These are phyloP conservation scores for Porites cylindrica DNA, from an alignment of 92 coral and sea anemone species.

Conservation along the genomic window DNA sequence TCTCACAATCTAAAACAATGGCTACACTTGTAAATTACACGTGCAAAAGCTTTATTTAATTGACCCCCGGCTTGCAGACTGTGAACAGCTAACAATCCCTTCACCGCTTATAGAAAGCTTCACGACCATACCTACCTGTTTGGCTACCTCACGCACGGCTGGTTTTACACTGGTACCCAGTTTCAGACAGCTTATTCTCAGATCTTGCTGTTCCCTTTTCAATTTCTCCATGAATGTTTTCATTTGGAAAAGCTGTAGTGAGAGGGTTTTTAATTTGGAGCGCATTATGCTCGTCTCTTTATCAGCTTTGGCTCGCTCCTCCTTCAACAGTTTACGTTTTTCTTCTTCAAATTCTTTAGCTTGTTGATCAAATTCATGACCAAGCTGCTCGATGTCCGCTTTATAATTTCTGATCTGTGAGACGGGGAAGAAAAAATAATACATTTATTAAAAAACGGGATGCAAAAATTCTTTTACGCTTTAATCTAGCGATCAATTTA, in stretches of 20 bases:
- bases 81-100: too few species aligned
- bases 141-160: conserved; percentile 67
- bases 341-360: conserved; percentile 47
- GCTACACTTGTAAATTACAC: too few species aligned
- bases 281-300: conserved; percentile 62
- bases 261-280: conserved; percentile 55
- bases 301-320: conserved; percentile 51
- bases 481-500: too few species aligned
- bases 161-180: conserved; percentile 87
- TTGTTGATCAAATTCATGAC: conserved; percentile 43
- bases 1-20: too few species aligned
- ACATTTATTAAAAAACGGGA: too few species aligned
- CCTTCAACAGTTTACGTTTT: conserved; percentile 39
- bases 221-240: conserved; percentile 61
- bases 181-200: conserved; percentile 73
- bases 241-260: conserved; percentile 56
- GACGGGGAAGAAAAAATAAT: not conserved
- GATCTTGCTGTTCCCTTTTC: conserved; percentile 81
- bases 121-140: conserved; percentile 58
- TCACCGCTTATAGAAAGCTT: too few species aligned
- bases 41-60: too few species aligned
- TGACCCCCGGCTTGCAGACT: too few species aligned
- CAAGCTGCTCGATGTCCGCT: conserved; percentile 56
- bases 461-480: too few species aligned
- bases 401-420: conserved; percentile 54